These are phyloP conservation scores for Enteromius treurensis DNA, from an alignment of 2,797 vertebrate species.

Conservation along the genomic window DNA sequence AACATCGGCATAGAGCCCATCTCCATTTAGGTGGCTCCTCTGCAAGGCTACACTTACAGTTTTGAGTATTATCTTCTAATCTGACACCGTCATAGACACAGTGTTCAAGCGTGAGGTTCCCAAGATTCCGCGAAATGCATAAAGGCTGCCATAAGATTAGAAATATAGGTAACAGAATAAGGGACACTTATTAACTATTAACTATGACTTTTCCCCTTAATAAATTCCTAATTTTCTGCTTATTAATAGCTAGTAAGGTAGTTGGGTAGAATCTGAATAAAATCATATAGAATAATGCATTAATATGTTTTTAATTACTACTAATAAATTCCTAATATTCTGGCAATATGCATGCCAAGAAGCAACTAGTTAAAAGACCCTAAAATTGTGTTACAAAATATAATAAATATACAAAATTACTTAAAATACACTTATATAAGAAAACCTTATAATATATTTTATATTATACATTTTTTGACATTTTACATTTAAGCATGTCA, in stretches of 20 bases:
- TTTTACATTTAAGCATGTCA: background rate
- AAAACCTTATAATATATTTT: background rate
- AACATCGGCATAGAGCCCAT: conserved; percentile 38
- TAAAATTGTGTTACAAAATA: background rate
- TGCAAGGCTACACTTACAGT: conserved; percentile 27
- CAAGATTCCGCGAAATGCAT: background rate
- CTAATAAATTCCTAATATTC: too few species aligned
- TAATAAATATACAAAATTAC: background rate
- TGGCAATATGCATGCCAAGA: too few species aligned
- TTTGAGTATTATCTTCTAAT: background rate
- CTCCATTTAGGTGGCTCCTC: conserved; percentile 33
- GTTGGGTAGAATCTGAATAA: too few species aligned
- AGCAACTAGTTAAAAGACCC: too few species aligned
- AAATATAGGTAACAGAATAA: background rate
- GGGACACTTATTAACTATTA: too few species aligned
- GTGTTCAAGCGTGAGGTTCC: background rate
- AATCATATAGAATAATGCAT: too few species aligned
- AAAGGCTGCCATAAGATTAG: background rate
- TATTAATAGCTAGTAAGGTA: too few species aligned
- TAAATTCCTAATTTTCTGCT: too few species aligned
- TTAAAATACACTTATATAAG: background rate
- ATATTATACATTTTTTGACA: too few species aligned
- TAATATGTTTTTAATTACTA: too few species aligned
- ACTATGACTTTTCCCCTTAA: too few species aligned
- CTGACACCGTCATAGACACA: background rate